phyloP scores from a whole-genome alignment of 2,113 vertebrate genomes.

The Rhea pennata region DNA sequence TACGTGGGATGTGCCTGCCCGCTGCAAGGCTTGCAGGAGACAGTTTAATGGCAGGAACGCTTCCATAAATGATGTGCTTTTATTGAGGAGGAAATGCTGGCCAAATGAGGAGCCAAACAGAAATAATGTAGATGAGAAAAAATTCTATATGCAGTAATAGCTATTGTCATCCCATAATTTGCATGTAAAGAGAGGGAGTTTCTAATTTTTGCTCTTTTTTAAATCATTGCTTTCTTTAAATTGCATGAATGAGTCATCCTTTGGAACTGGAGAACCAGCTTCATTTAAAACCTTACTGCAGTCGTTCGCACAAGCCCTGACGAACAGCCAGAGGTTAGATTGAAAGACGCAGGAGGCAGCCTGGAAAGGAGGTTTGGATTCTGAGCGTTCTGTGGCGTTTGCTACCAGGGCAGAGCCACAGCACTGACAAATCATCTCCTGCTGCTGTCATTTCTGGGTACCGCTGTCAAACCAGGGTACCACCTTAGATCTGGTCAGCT shows the following conservation, averaged over 20 bases:
- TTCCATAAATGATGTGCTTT: background rate
- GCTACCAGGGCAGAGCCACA: rapidly evolving
- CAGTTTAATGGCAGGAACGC: background rate
- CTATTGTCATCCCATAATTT: background rate
- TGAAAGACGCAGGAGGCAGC: background rate
- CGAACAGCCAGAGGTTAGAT: background rate
- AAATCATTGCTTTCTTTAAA: background rate
- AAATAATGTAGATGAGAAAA: background rate
- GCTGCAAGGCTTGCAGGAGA: background rate
- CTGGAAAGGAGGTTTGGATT: background rate
- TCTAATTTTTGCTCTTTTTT: background rate
- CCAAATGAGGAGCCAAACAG: background rate
- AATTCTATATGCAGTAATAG: background rate
- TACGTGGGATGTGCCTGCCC: background rate
- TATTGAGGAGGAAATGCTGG: background rate
- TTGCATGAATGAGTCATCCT: background rate
- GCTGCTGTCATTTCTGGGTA: background rate
- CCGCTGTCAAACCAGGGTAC: background rate
- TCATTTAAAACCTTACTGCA: background rate
- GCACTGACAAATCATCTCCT: background rate
- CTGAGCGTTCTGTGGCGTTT: background rate
- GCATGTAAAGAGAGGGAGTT: background rate
- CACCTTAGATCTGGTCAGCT: background rate
- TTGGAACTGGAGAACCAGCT: background rate
- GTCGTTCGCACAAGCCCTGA: background rate